Evolutionary conservation across 2,113 vertebrate genomes (phyloP).

Genomic region (Takifugu bimaculatus): DNA sequence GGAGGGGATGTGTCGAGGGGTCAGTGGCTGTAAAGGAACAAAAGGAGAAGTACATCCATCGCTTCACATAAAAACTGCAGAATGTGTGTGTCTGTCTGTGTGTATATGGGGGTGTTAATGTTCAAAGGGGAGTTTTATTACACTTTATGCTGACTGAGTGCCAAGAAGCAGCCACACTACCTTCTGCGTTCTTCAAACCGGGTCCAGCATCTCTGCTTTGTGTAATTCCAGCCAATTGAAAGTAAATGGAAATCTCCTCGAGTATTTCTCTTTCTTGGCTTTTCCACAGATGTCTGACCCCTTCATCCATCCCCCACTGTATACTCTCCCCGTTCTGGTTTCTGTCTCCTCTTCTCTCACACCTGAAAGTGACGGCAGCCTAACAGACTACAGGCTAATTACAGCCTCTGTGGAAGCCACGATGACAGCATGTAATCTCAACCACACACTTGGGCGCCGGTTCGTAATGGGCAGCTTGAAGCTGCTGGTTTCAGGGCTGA

Average conservation of each 20-base stretch:
- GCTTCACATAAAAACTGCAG: conserved; percentile 42
- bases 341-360: conserved; percentile 26
- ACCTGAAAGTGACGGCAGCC: conserved; percentile 24
- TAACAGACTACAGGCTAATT: conserved; percentile 30
- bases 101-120: conserved; percentile 33
- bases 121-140: conserved; percentile 42
- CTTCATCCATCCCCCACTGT: background rate
- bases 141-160: conserved; percentile 30
- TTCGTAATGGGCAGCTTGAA: conserved; percentile 16
- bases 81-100: conserved; percentile 26
- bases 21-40: conserved; percentile 33
- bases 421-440: conserved; percentile 30
- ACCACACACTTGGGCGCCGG: background rate
- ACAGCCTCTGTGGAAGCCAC: conserved; percentile 31
- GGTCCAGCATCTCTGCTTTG: background rate
- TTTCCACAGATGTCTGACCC: conserved; percentile 26
- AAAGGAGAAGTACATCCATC: conserved; percentile 49
- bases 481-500: conserved; percentile 33
- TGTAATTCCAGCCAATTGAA: conserved; percentile 11
- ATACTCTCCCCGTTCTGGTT: conserved; percentile 37
- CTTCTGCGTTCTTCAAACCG: conserved; percentile 9
- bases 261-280: conserved; percentile 1
- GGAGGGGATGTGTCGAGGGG: conserved; percentile 12
- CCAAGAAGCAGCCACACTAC: conserved; percentile 17
- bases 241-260: conserved; percentile 13